Percentiles rank a stretch among this genome's conserved stretches.
These are phyloP conservation scores for Crotalus horridus DNA, from an alignment of 2,113 vertebrate genomes.

Conservation along the genomic window DNA sequence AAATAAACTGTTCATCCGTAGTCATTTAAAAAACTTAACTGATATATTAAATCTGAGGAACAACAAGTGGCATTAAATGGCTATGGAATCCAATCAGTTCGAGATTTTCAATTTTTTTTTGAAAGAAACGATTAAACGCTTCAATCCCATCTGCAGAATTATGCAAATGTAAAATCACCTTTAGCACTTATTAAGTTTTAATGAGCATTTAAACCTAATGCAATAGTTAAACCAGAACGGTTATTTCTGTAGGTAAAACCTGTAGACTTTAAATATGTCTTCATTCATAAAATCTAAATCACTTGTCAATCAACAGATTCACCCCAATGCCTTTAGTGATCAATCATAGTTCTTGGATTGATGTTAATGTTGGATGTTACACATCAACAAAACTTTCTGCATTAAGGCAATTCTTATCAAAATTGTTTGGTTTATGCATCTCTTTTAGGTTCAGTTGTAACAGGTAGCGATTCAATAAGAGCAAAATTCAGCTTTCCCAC, in stretches of 20 bases:
- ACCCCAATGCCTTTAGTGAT: not conserved
- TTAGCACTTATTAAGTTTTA: conserved; percentile 20
- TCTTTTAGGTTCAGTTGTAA: not conserved
- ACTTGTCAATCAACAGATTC: not conserved
- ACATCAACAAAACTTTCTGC: not conserved
- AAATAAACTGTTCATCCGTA: not conserved
- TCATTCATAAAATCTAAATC: conserved; percentile 18
- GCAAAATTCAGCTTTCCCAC: not conserved
- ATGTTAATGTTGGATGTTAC: not conserved
- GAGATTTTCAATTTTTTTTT: conserved; percentile 36
- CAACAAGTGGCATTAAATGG: conserved; percentile 1
- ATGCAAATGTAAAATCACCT: conserved; percentile 42
- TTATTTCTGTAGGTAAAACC: conserved; percentile 2
- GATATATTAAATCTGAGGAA: conserved; percentile 24
- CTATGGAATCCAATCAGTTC: conserved; percentile 19
- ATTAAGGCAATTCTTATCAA: not conserved
- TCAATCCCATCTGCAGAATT: conserved; percentile 39
- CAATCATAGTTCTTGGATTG: not conserved
- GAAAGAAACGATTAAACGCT: conserved; percentile 47
- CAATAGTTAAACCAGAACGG: conserved; percentile 32
- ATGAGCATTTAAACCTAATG: conserved; percentile 45
- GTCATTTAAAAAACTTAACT: conserved; percentile 12
- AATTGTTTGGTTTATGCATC: not conserved
- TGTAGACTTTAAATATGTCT: conserved; percentile 20
- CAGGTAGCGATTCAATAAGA: too few species aligned